Conservation (phyloP, 2,113 vertebrate genomes). For the Toxostoma redivivum region DNA sequence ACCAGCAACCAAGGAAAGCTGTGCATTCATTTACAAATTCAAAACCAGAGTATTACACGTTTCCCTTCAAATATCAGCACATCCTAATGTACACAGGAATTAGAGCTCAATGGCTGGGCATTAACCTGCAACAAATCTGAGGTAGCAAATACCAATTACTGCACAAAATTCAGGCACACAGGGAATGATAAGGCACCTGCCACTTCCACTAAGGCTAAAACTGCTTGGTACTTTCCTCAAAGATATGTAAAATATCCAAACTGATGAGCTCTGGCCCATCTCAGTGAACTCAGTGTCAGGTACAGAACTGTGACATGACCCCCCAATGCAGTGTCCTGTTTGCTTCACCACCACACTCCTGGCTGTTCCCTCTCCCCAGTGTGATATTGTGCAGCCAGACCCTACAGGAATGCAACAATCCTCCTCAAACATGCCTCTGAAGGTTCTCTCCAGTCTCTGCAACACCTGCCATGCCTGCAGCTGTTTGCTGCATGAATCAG, state of each 20-base stretch:
- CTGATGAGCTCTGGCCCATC: neutral
- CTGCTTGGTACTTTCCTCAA: neutral
- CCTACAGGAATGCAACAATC: neutral
- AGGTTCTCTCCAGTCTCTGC: neutral
- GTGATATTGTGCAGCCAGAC: neutral
- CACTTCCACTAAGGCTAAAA: neutral
- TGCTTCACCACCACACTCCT: neutral
- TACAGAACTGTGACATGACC: neutral
- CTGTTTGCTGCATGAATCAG: neutral
- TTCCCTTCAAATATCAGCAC: neutral
- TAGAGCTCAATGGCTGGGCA: neutral
- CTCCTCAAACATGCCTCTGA: neutral
- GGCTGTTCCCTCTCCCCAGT: neutral
- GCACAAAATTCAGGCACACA: fast-evolving
- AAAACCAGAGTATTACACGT: neutral
- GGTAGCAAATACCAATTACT: neutral
- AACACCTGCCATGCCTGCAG: neutral
- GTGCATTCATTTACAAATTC: neutral
- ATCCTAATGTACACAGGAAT: neutral
- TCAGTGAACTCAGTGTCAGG: neutral
- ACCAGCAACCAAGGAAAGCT: neutral
- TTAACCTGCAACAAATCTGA: neutral
- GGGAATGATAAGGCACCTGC: neutral
- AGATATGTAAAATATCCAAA: neutral
- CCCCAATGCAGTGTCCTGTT: fast-evolving